A percentile compares a stretch with the other conserved stretches of the same genome.
These are phyloP conservation scores for Platycheirus albimanus DNA, from an alignment of 2,888 invertebrate species.

Conservation along the genomic window DNA sequence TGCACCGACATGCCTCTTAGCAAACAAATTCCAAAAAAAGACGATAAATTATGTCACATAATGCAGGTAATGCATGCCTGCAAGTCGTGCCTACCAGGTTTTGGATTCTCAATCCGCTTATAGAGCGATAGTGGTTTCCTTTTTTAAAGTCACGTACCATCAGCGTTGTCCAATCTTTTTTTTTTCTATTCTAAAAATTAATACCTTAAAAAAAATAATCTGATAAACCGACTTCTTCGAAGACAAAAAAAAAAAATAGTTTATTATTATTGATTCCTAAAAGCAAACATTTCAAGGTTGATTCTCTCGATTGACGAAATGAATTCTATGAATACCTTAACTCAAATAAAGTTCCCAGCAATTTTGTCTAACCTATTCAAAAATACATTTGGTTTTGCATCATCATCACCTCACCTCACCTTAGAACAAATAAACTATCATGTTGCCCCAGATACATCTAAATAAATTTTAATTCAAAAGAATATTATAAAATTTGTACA, in stretches of 20 bases:
- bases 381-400: neutral
- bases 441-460: constrained; percentile 10
- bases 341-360: constrained; percentile 6
- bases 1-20: constrained; percentile 49
- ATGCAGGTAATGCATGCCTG: constrained; percentile 16
- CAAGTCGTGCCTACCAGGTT: constrained; percentile 14
- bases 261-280: constrained; percentile 14
- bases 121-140: constrained; percentile 23
- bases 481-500: neutral
- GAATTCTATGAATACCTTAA: neutral
- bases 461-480: neutral
- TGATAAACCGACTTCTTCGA: neutral
- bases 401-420: neutral
- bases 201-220: neutral
- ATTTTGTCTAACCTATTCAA: too few species aligned
- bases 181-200: constrained; percentile 1
- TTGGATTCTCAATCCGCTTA: constrained; percentile 50
- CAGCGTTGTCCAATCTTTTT: constrained; percentile 29
- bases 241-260: neutral
- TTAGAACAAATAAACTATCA: neutral
- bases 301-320: neutral
- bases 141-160: constrained; percentile 56
- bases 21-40: constrained; percentile 38
- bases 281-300: neutral
- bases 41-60: constrained; percentile 25